A percentile compares a stretch with the other conserved stretches of the same genome.
Conservation (phyloP, 2,113 vertebrate genomes). For the Aplodontia rufa region DNA sequence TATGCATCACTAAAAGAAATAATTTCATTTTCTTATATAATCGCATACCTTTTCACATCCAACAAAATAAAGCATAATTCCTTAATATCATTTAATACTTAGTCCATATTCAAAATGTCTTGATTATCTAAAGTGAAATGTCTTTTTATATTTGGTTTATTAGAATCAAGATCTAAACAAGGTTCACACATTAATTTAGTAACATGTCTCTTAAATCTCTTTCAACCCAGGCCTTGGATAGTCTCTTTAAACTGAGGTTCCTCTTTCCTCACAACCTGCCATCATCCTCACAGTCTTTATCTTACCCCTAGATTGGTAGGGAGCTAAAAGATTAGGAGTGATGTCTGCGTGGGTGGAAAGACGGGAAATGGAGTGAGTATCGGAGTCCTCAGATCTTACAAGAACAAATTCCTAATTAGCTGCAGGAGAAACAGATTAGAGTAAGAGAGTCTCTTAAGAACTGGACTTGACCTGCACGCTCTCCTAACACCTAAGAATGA, state of each 20-base stretch:
- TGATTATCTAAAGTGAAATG: background rate
- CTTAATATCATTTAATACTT: background rate
- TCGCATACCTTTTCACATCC: background rate
- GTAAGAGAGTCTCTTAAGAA: conserved; percentile 37
- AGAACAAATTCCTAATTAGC: background rate
- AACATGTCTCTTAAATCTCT: background rate
- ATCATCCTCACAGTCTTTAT: background rate
- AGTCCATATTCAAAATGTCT: background rate
- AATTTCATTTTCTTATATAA: background rate
- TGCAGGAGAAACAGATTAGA: conserved; percentile 33
- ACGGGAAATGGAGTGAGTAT: background rate
- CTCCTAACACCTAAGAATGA: conserved; percentile 43
- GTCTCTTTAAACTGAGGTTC: background rate
- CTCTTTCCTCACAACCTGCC: background rate
- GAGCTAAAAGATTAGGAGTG: background rate
- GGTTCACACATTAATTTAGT: background rate
- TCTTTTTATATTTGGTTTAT: background rate
- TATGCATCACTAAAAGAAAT: background rate
- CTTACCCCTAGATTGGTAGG: background rate
- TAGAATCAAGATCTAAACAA: conserved; percentile 26
- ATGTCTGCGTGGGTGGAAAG: background rate
- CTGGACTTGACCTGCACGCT: background rate
- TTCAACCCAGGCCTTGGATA: background rate
- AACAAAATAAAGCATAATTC: background rate
- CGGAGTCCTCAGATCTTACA: background rate